Base-by-base conservation (phyloP, 2,888 invertebrate genomes). In the Drosophila recens region DNA sequence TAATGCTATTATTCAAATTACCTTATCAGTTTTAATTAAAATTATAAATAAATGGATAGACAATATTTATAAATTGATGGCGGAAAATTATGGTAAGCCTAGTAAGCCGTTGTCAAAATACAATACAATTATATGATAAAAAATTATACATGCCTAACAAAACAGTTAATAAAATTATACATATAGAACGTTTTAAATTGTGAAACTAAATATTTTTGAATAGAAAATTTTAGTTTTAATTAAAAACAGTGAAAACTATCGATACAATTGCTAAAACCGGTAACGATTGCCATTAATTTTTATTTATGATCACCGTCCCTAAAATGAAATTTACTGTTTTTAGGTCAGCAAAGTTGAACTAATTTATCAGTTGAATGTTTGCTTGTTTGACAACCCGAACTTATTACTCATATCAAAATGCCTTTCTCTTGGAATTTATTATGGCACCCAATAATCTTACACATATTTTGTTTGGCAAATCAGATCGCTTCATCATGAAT, bases 341-440 rank as follows among this genome's bases (percentile, higher is more conserved):
- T 30, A 27, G 30, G 45, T 48, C 11, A 45, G 17, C 23, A 58
- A 58, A 76, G 70, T 40, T n/a, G 9, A 65, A 49, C 33, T 27
- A 43, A 72, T 78, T 67, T 61, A 58, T 78, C 64, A 78, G 43
- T 42, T 48, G 56, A 23, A 56, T 33, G 9, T 53, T 58, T 58
- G 67, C 59, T 64, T 17, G 10, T 53, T 54, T 58, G 67, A 67
- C 78, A 78, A 38, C 27, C 52, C 2, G 13, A 64, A 45, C 61
- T 64, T 46, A 75, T 75, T 78, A 64, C 42, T 78, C 61, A 72
- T 51, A 49, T 62, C 23, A 11, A 48, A 64, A 67, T 62, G 67
- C 73, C 67, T 75, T 75, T 75, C 73, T 67, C 73, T 57, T 48
- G 30, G 38, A 64, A 63, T 75, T 78, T 67, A 51, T 64, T 42